These are phyloP conservation scores for Lepus timidus DNA, from an alignment of 2,113 vertebrate genomes.

Conservation along the genomic window DNA sequence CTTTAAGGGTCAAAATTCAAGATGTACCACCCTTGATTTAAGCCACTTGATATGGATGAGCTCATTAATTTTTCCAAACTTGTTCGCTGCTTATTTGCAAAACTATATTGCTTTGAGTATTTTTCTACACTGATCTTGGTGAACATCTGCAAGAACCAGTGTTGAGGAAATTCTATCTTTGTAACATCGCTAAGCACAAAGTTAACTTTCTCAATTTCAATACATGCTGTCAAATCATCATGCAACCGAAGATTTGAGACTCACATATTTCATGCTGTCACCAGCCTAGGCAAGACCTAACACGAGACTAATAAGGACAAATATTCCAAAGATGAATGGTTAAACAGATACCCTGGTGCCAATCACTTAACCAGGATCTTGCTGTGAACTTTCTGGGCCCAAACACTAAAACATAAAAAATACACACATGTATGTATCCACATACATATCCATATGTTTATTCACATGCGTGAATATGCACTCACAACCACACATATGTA, in stretches of 20 bases:
- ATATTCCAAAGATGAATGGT: background rate
- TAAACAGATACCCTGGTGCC: background rate
- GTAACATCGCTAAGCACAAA: background rate
- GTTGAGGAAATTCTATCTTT: background rate
- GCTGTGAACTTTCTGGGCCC: background rate
- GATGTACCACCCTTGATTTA: too few relatives aligned
- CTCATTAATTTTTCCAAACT: background rate
- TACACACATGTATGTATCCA: background rate
- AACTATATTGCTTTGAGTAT: background rate
- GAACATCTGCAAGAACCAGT: background rate
- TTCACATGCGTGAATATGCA: fast-evolving
- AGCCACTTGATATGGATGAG: background rate
- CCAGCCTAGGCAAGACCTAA: background rate
- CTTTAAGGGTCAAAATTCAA: background rate
- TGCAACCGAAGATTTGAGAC: background rate
- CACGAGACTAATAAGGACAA: background rate
- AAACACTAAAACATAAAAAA: background rate
- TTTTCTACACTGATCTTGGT: background rate
- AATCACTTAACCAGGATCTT: background rate
- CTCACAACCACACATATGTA: too few relatives aligned
- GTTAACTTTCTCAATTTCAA: background rate
- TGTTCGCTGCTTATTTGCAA: background rate
- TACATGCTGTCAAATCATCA: background rate
- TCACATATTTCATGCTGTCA: background rate
- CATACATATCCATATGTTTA: fast-evolving